Evolutionary conservation across 1,140 invertebrate genomes (phyloP), one percentile per base, ranked within the genome.

Genomic region (Stegodyphus mimosarum): DNA sequence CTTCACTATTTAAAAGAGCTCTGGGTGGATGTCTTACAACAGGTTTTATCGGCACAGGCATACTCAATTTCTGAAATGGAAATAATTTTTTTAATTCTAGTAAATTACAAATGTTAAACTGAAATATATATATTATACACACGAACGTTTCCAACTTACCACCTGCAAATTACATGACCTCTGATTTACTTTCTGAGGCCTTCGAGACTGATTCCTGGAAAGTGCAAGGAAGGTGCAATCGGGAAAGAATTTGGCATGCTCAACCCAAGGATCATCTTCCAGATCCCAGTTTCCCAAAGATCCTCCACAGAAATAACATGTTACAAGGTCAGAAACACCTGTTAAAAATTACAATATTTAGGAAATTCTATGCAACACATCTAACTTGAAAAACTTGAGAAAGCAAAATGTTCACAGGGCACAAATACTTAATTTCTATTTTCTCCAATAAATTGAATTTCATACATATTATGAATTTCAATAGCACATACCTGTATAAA

Each of bases 241-340:
- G 1, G 93, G 92, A 88, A 95, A 95, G 95, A 95, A 96, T 50
- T 93, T 92, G 0, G 95, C 95, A 89, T 98, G 96, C 89, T 97
- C 95, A 78, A 94, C 93, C 95, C 95, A 96, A 2, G 96, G 95
- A 86, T 95, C 93, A 91, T 97, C 96, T 77, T 93, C 92, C 51
- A 93, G 93, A 89, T 95, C 94, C 96, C 96, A 98, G 88, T 96
- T 94, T 89, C 95, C 95, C 3, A 97, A 90, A 6, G 95, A 95
- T 18, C 95, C 95, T 67, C 95, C 95, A 89, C 96, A 98, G 88
- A 94, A 94, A 89, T 95, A 97, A 88, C 96, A 98, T 15, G 95
- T 92, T 0, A 95, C 96, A 88, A 95, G 94, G 90, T 97, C 96
- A 11, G 94, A 94, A 69, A 93, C 92, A 55, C 93, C 93, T 92